Evolutionary conservation across 64 coral and sea anemone species (phyloP).

Genomic region (Trachythela sp.): DNA sequence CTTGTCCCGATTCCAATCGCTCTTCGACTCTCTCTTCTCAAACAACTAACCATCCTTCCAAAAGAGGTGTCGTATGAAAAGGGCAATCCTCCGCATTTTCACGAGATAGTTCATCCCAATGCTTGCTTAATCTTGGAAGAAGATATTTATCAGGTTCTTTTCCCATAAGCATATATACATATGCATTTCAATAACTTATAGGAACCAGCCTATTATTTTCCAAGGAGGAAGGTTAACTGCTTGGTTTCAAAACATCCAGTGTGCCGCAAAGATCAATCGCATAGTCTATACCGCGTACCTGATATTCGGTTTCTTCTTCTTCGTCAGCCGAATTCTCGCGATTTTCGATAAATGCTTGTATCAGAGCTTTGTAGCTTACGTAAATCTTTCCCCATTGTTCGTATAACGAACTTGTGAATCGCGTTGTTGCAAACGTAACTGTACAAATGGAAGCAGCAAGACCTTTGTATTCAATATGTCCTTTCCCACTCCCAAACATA

Average conservation of each 20-base stretch:
- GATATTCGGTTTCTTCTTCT: constrained; percentile 1
- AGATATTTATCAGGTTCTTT: neutral
- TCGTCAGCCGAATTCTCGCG: neutral
- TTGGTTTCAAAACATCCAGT: constrained; percentile 14
- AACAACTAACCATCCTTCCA: neutral
- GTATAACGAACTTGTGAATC: neutral
- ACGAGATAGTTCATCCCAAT: neutral
- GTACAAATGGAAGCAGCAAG: neutral
- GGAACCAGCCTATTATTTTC: neutral
- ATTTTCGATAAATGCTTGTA: neutral
- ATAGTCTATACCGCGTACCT: neutral
- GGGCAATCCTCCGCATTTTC: neutral
- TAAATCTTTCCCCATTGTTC: constrained; percentile 7
- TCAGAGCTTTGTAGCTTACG: neutral
- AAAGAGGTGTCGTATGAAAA: neutral
- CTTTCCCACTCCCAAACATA: neutral
- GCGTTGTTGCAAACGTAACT: neutral
- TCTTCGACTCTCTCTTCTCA: neutral
- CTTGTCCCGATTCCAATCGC: neutral
- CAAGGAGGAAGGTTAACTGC: neutral
- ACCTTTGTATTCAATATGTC: constrained; percentile 2
- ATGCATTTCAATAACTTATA: neutral
- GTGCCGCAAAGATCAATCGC: neutral
- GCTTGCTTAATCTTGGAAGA: neutral
- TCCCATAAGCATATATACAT: neutral